phyloP scores from a whole-genome alignment of 2,797 vertebrate genomes.

The Mormyrops boulengeri region DNA sequence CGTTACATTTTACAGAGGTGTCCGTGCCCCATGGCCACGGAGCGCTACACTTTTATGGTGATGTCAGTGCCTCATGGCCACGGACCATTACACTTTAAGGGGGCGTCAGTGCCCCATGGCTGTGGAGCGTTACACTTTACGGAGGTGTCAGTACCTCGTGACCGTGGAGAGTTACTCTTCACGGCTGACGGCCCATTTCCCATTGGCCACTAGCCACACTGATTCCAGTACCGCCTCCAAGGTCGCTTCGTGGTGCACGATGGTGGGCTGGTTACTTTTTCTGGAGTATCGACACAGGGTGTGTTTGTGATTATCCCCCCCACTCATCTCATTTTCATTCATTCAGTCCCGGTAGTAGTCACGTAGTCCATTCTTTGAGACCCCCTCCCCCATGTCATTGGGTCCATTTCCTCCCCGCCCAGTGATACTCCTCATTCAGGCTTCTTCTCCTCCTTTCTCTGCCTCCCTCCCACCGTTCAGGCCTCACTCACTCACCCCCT shows the following conservation, averaged over 20 bases:
- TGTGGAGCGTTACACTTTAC: no score
- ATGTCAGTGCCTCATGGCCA: no score
- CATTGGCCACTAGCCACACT: background rate
- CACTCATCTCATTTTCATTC: background rate
- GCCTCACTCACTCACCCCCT: background rate
- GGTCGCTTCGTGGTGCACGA: background rate
- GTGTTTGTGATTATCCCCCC: conserved; percentile 21
- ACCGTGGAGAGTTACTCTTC: no score
- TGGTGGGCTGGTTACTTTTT: background rate
- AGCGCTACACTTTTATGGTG: background rate
- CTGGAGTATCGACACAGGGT: background rate
- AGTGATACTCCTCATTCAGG: background rate
- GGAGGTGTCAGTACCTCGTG: no score
- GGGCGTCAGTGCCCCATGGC: background rate
- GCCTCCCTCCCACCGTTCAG: background rate
- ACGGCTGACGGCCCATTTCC: background rate
- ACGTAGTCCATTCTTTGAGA: background rate
- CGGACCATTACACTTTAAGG: background rate
- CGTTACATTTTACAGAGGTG: background rate
- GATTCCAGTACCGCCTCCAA: background rate
- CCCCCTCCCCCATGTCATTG: background rate
- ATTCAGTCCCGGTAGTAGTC: background rate
- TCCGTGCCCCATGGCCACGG: background rate
- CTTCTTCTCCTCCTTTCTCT: background rate
- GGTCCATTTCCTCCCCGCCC: background rate